A percentile compares a stretch with the other conserved stretches of the same genome.
Evolutionary conservation across 2,113 vertebrate species (phyloP).

Genomic region (Spermophilus dauricus): DNA sequence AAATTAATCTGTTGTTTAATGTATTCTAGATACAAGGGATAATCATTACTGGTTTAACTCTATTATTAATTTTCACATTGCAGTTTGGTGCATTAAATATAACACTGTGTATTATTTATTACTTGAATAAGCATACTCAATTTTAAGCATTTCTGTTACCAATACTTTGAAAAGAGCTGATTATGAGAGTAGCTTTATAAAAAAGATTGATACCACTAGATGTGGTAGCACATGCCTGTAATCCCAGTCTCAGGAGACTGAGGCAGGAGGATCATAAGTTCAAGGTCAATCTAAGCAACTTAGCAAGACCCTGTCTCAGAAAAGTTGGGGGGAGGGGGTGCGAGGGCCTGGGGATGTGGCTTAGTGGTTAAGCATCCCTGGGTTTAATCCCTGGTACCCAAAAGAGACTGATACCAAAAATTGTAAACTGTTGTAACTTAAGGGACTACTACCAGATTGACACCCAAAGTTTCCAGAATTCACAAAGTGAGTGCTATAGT

Average conservation of each 20-base stretch:
- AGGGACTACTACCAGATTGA: neutral
- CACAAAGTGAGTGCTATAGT: accelerated
- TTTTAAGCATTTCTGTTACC: constrained; percentile 28
- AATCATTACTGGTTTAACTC: neutral
- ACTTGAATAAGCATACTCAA: neutral
- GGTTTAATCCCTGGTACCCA: too few species aligned
- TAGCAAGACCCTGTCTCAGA: too few species aligned
- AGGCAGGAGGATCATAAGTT: too few species aligned
- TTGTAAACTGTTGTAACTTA: neutral
- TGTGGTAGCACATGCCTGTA: too few species aligned
- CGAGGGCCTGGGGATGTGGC: too few species aligned
- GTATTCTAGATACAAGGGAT: neutral
- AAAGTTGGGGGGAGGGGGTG: too few species aligned
- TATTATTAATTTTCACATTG: constrained; percentile 11
- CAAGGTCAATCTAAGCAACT: too few species aligned
- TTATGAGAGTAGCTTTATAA: neutral
- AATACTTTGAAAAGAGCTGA: constrained; percentile 10
- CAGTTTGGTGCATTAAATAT: neutral
- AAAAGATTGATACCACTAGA: neutral
- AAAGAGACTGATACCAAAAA: neutral
- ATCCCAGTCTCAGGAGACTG: too few species aligned
- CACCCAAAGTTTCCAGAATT: neutral
- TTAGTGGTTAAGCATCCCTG: too few species aligned
- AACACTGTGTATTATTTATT: neutral
- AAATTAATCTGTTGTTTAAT: neutral